phyloP scores from a whole-genome alignment of 2,797 vertebrate species.

The Vipera latastei region DNA sequence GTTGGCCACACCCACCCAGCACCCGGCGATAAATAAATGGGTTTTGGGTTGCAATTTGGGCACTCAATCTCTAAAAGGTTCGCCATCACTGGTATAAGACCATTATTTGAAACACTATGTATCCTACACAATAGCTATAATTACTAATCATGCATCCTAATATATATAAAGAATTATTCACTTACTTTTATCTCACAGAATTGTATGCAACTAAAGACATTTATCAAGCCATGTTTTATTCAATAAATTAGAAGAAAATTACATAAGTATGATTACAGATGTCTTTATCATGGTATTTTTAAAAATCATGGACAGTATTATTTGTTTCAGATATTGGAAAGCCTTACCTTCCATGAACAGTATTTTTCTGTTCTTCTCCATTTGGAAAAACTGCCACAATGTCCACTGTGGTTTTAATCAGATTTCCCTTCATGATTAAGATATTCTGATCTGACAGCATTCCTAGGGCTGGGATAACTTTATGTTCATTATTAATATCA shows the following conservation, averaged over 20 bases:
- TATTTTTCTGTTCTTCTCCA: constrained; percentile 75
- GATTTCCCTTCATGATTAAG: constrained; percentile 80
- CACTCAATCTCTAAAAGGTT: too few species aligned
- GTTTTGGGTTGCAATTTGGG: too few species aligned
- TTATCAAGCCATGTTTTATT: too few species aligned
- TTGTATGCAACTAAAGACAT: too few species aligned
- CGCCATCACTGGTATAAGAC: too few species aligned
- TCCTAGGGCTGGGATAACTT: constrained; percentile 59
- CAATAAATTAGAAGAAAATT: neutral
- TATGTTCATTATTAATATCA: constrained; percentile 71
- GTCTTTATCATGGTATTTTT: neutral
- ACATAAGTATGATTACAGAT: neutral
- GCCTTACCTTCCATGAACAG: constrained; percentile 84
- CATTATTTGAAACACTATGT: too few species aligned
- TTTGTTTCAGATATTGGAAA: constrained; percentile 8
- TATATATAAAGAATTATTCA: too few species aligned
- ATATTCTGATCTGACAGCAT: constrained; percentile 62
- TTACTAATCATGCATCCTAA: too few species aligned
- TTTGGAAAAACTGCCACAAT: constrained; percentile 80
- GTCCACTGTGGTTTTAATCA: constrained; percentile 73
- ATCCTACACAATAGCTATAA: too few species aligned
- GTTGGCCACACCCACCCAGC: too few species aligned
- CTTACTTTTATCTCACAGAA: too few species aligned
- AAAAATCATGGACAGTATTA: neutral
- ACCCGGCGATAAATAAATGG: too few species aligned